Evolutionary conservation across 2,113 vertebrate species (phyloP).

Genomic region (Colinus virginianus): DNA sequence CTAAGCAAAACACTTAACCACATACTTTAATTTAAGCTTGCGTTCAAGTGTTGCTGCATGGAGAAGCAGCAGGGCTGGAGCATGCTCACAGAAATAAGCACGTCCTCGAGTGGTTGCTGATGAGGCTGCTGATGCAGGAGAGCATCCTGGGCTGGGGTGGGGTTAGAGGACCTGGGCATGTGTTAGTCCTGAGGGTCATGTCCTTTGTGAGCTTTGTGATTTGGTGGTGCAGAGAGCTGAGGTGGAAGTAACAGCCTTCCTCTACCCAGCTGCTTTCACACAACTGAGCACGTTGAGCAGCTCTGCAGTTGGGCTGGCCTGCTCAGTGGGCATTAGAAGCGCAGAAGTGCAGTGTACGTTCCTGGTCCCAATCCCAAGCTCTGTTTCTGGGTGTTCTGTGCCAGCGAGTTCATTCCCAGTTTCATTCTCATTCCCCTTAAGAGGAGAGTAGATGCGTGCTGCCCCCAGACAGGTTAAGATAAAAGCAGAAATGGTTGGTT

Average conservation of each 20-base stretch:
- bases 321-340: neutral
- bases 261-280: neutral
- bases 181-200: neutral
- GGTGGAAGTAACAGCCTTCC: neutral
- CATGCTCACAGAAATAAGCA: neutral
- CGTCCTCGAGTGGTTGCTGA: neutral
- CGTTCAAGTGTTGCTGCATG: neutral
- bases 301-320: neutral
- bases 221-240: neutral
- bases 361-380: no score
- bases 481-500: neutral
- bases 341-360: neutral
- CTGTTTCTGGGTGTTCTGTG: neutral
- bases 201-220: neutral
- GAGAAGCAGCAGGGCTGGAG: neutral
- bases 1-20: slow-evolving; percentile 20
- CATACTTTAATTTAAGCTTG: neutral
- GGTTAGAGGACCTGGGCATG: neutral
- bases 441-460: no score
- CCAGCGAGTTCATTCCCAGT: neutral
- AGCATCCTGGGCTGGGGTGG: neutral
- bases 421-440: neutral
- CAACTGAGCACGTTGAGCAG: neutral
- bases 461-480: neutral
- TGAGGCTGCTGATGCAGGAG: neutral